Conservation (phyloP, 35 echinoderm and acorn worm genomes). For the Strongylocentrotus purpuratus region DNA sequence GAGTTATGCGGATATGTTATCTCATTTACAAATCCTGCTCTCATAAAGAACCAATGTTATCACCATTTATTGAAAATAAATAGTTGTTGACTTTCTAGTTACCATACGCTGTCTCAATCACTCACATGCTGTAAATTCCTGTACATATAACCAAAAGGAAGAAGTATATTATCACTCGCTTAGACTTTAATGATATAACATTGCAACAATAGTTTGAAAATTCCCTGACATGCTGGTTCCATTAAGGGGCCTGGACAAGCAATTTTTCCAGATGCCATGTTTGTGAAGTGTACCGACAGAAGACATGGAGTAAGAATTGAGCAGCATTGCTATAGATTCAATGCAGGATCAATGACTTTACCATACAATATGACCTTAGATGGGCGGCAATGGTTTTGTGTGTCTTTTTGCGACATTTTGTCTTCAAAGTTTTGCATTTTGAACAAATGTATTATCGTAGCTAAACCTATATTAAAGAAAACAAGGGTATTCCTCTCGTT, state of each 20-base stretch:
- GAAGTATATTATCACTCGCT: not conserved
- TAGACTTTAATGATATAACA: not conserved
- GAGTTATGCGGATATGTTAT: no score
- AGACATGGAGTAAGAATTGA: not conserved
- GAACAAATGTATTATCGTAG: no score
- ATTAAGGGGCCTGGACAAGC: not conserved
- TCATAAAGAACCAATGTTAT: not conserved
- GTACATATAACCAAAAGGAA: not conserved
- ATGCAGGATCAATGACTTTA: not conserved
- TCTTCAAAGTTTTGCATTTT: not conserved
- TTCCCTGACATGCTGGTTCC: not conserved
- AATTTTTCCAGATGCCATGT: not conserved
- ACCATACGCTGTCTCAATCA: not conserved
- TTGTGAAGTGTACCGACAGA: not conserved
- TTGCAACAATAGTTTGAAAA: not conserved
- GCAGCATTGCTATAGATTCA: not conserved
- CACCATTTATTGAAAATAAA: not conserved
- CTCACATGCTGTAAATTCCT: not conserved
- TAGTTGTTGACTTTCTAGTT: not conserved
- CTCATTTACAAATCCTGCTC: no score
- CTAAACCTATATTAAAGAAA: no score
- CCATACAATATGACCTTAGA: not conserved
- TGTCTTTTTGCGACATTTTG: not conserved
- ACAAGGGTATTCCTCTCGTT: no score
- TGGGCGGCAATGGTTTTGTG: not conserved